A percentile compares a stretch with the other conserved stretches of the same genome.
phyloP scores from a whole-genome alignment of 2,113 vertebrate species.

The Bubo bubo region DNA sequence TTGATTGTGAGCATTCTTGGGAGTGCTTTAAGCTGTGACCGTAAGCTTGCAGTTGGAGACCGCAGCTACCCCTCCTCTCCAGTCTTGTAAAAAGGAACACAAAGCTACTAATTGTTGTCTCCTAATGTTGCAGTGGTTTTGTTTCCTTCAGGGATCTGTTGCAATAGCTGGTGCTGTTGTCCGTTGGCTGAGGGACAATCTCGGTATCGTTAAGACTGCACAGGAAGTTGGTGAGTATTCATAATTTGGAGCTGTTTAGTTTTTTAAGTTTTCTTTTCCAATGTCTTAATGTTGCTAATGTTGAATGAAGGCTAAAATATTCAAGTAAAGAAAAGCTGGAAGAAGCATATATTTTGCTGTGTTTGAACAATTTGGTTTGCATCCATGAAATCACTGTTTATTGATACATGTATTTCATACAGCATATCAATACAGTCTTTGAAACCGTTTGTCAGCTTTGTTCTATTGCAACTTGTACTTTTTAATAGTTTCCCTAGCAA shows the following conservation, averaged over 20 bases:
- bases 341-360: neutral
- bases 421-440: neutral
- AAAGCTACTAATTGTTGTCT: neutral
- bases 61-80: neutral
- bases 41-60: neutral
- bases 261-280: neutral
- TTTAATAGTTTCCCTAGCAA: neutral
- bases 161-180: conserved; percentile 95
- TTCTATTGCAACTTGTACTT: neutral
- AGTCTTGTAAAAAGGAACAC: neutral
- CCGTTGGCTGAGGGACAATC: conserved; percentile 95
- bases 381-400: neutral
- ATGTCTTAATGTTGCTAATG: neutral
- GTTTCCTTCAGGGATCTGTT: conserved; percentile 87
- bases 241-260: neutral
- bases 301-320: neutral
- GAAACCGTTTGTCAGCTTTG: neutral
- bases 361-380: neutral
- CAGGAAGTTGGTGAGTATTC: conserved; percentile 86
- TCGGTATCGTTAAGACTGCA: conserved; percentile 86
- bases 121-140: neutral
- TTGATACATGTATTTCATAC: neutral
- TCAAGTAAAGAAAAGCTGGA: neutral
- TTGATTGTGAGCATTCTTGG: neutral
- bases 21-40: neutral